Conservation (phyloP, 1,140 invertebrate genomes). For the Thaumatotibia leucotreta region DNA sequence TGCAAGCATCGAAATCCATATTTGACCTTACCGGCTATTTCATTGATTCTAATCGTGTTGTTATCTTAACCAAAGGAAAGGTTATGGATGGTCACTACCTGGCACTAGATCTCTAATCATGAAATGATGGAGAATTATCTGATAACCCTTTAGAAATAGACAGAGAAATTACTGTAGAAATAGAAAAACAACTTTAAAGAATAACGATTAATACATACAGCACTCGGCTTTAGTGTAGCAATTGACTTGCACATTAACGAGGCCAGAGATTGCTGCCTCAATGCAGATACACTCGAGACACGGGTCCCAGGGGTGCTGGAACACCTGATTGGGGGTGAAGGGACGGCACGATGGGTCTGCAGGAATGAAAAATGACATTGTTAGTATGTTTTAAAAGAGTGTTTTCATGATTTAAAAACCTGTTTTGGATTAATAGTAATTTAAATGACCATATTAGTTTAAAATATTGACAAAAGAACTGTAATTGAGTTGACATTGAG, state of each 20-base stretch:
- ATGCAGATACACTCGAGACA: conserved; percentile 57
- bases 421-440: too few relatives aligned
- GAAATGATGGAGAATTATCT: conserved; percentile 58
- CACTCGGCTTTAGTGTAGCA: conserved; percentile 55
- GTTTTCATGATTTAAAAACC: too few relatives aligned
- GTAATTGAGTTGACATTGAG: too few relatives aligned
- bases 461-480: too few relatives aligned
- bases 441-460: too few relatives aligned
- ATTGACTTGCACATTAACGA: conserved; percentile 54
- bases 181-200: too few relatives aligned
- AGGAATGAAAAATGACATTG: neutral
- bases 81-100: conserved; percentile 27
- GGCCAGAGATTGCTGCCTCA: conserved; percentile 26
- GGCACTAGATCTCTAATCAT: conserved; percentile 55
- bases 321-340: conserved; percentile 43
- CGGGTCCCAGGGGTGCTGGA: conserved; percentile 65
- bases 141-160: conserved; percentile 33
- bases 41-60: too few relatives aligned
- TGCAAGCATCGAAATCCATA: too few relatives aligned
- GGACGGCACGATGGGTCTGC: conserved; percentile 52
- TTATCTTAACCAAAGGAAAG: conserved; percentile 49
- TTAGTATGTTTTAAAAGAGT: neutral
- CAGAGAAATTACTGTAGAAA: neutral
- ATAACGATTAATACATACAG: conserved; percentile 45
- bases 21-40: too few relatives aligned